phyloP scores from a whole-genome alignment of 1,140 invertebrate genomes.

The Brachionus paranguensis region DNA sequence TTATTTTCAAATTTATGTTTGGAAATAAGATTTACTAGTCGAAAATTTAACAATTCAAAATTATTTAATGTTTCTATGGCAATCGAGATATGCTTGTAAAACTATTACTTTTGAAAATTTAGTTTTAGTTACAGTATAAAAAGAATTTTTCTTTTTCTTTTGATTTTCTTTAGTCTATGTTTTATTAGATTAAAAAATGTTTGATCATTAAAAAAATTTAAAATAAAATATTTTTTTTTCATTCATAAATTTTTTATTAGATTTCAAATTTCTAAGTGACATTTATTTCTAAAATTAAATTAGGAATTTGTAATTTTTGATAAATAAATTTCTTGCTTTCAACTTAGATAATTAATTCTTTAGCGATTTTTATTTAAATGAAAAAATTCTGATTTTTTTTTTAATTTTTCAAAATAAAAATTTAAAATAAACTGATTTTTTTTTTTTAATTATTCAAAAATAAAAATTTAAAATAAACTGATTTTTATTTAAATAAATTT shows the following conservation, averaged over 20 bases:
- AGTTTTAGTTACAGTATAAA: neutral
- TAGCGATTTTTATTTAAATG: too few species aligned
- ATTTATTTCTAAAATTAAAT: too few species aligned
- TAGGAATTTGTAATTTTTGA: too few species aligned
- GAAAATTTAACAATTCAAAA: neutral
- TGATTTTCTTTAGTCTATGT: neutral
- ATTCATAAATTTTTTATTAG: neutral
- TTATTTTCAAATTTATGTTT: slow-evolving; percentile 11
- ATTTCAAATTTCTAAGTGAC: neutral
- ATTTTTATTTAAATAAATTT: too few species aligned
- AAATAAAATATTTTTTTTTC: neutral
- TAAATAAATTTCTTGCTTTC: too few species aligned
- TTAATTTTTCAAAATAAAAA: too few species aligned
- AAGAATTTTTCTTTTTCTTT: neutral
- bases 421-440: too few species aligned
- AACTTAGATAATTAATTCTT: too few species aligned
- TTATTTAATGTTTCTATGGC: slow-evolving; percentile 24
- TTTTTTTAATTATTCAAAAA: too few species aligned
- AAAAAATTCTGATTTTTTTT: too few species aligned
- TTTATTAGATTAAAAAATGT: neutral
- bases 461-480: too few species aligned
- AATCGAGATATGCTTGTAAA: neutral
- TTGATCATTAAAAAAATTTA: neutral
- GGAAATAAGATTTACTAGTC: neutral
- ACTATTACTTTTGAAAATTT: neutral